phyloP scores from a whole-genome alignment of 2,888 invertebrate genomes.

The Meiosimyza decipiens region DNA sequence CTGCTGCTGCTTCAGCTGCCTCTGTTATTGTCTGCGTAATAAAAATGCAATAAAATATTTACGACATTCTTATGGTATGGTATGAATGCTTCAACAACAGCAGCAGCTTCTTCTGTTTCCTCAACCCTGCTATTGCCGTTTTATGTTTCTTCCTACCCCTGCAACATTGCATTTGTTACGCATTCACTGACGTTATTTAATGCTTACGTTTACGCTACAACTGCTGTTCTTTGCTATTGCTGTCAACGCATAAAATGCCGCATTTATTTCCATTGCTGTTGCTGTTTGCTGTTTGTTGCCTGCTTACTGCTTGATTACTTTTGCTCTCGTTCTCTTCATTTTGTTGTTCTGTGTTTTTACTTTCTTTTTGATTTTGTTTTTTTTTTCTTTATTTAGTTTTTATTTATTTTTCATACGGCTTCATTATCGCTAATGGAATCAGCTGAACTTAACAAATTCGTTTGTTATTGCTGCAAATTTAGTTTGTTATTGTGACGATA shows the following conservation, averaged over 20 bases:
- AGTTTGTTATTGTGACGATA: conserved; percentile 2
- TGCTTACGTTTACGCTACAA: conserved; percentile 17
- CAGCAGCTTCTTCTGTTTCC: not conserved
- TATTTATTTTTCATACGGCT: conserved; percentile 10
- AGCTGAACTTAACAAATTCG: conserved; percentile 18
- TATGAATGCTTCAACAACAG: conserved; percentile 20
- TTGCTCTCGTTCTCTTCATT: too few species aligned
- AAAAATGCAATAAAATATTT: conserved; percentile 49
- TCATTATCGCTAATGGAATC: conserved; percentile 36
- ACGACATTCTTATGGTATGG: conserved; percentile 45
- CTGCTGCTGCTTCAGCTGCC: not conserved
- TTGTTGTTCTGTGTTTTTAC: too few species aligned
- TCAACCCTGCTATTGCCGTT: not conserved
- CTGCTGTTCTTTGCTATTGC: conserved; percentile 6
- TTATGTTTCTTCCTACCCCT: not conserved
- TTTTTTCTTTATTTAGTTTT: too few species aligned
- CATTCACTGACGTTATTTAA: conserved; percentile 29
- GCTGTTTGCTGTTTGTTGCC: too few species aligned
- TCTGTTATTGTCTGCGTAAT: conserved; percentile 19
- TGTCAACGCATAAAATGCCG: conserved; percentile 31
- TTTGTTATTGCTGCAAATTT: conserved; percentile 14
- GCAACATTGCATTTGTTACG: conserved; percentile 18
- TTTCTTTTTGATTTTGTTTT: too few species aligned
- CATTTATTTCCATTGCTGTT: conserved; percentile 17
- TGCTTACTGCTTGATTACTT: too few species aligned